Conservation (phyloP, 2,113 vertebrate species). For the Leuciscus idus region DNA sequence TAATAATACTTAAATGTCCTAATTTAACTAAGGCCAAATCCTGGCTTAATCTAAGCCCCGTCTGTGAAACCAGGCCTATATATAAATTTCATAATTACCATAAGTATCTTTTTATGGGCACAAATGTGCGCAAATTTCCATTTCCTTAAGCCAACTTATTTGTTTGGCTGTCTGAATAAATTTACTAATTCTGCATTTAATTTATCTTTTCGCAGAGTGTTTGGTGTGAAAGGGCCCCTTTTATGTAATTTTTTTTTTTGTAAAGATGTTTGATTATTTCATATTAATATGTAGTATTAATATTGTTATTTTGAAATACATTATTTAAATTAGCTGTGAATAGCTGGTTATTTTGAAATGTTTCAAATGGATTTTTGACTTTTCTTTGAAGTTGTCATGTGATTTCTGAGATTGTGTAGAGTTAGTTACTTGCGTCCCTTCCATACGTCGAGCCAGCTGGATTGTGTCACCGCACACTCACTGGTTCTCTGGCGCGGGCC, state of each 20-base stretch:
- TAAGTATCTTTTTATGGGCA: too few relatives aligned
- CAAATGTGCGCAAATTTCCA: too few relatives aligned
- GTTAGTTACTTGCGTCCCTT: constrained; percentile 75
- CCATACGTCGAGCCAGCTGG: constrained; percentile 79
- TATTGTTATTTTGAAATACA: background rate
- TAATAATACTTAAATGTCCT: too few relatives aligned
- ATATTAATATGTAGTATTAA: background rate
- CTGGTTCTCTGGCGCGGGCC: background rate
- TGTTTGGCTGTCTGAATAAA: background rate
- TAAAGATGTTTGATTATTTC: background rate
- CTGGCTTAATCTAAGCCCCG: too few relatives aligned
- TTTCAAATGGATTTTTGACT: background rate
- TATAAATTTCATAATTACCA: too few relatives aligned
- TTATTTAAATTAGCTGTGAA: background rate
- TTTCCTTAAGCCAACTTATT: background rate
- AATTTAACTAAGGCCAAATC: too few relatives aligned
- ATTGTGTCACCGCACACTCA: constrained; percentile 64
- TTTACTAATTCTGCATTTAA: background rate
- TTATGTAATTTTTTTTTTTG: too few relatives aligned
- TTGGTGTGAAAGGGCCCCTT: background rate
- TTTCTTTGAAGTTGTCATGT: background rate
- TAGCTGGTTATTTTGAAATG: background rate
- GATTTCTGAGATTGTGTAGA: background rate
- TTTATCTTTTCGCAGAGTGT: background rate
- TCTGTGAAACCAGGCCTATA: too few relatives aligned